Percentiles rank a stretch among this genome's conserved stretches.
These are phyloP conservation scores for Agonopterix subpropinquella DNA, from an alignment of 2,888 invertebrate species.

Conservation along the genomic window DNA sequence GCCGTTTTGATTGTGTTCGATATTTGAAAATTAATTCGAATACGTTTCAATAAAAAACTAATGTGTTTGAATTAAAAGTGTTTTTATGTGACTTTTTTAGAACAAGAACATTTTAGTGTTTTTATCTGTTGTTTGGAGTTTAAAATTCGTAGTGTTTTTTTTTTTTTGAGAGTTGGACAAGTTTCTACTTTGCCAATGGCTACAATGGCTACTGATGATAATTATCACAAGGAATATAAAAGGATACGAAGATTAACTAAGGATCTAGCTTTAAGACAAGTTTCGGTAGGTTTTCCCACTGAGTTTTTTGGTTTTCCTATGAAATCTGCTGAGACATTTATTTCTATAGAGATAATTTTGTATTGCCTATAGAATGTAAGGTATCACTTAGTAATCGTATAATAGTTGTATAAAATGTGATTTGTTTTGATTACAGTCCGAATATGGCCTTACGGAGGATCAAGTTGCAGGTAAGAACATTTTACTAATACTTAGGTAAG, in stretches of 20 bases:
- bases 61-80: too few relatives aligned
- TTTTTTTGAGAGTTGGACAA: too few relatives aligned
- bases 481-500: neutral
- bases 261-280: conserved; percentile 79
- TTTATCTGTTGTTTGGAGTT: too few relatives aligned
- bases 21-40: conserved; percentile 22
- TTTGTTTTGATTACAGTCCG: conserved; percentile 78
- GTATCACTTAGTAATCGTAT: neutral
- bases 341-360: neutral
- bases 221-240: conserved; percentile 81
- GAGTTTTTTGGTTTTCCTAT: conserved; percentile 26
- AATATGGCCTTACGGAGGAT: conserved; percentile 91
- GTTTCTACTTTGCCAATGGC: neutral
- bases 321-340: neutral
- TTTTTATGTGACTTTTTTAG: too few relatives aligned
- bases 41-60: conserved; percentile 3
- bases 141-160: too few relatives aligned
- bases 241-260: conserved; percentile 81
- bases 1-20: conserved; percentile 30
- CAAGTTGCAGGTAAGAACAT: conserved; percentile 85
- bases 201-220: conserved; percentile 43
- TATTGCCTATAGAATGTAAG: neutral
- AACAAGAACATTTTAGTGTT: too few relatives aligned
- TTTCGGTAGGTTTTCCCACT: conserved; percentile 76
- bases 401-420: neutral